Evolutionary conservation across 1,140 invertebrate species (phyloP).

Genomic region (Calephelis virginiensis): DNA sequence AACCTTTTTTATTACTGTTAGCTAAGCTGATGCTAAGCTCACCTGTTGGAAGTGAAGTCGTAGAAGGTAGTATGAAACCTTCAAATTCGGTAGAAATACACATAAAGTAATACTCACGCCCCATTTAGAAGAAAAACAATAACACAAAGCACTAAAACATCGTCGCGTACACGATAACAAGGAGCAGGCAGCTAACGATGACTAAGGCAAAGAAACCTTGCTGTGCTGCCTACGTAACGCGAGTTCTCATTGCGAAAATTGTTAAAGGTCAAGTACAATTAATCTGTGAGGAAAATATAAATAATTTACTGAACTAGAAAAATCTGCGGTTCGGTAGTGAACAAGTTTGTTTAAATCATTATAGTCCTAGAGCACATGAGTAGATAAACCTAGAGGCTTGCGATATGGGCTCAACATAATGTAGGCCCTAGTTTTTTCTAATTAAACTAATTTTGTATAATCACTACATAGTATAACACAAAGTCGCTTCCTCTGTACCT

Average conservation of each 20-base stretch:
- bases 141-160: conserved; percentile 19
- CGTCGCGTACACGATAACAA: conserved; percentile 1
- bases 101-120: conserved; percentile 28
- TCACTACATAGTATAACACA: no score
- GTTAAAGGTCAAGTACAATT: neutral
- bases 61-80: neutral
- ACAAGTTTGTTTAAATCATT: no score
- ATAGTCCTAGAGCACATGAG: no score
- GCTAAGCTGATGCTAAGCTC: no score
- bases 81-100: neutral
- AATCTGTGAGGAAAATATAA: conserved; percentile 18
- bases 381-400: no score
- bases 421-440: no score
- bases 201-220: conserved; percentile 9
- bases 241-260: conserved; percentile 11
- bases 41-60: no score
- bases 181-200: neutral
- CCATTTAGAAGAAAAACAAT: conserved; percentile 29
- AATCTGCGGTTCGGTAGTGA: neutral
- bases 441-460: no score
- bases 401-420: no score
- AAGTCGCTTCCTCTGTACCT: no score
- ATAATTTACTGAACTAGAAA: conserved; percentile 14
- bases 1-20: no score
- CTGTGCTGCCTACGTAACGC: conserved; percentile 10